Conservation (phyloP, 2,888 invertebrate genomes). For the Mythimna albipuncta region DNA sequence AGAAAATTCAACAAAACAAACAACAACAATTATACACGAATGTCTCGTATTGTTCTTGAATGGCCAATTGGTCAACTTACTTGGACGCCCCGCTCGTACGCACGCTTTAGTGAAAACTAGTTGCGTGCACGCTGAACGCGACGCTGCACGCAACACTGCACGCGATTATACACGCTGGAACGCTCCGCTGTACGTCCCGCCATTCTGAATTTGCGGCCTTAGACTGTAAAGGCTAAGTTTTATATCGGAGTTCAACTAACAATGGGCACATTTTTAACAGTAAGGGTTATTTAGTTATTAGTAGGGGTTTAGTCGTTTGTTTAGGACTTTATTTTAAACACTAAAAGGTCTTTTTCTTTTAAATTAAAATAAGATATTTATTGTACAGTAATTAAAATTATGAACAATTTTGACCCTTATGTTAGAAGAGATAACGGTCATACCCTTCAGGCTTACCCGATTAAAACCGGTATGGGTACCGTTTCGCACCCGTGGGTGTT, state of each 20-base stretch:
- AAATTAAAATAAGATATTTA: background rate
- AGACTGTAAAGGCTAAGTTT: conserved; percentile 7
- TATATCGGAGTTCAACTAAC: conserved; percentile 11
- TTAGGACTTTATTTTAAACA: conserved; percentile 18
- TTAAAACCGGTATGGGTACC: background rate
- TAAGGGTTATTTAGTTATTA: no score
- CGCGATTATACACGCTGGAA: no score
- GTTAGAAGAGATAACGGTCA: background rate
- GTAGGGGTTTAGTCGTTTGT: conserved; percentile 14
- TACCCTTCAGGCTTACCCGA: background rate
- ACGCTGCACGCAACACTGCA: no score
- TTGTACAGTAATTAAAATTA: background rate
- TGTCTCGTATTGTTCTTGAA: no score
- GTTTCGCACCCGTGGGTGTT: conserved; percentile 3
- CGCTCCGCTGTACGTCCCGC: no score
- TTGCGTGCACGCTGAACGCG: no score
- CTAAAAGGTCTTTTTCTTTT: background rate
- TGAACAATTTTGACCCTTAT: background rate
- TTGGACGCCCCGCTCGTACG: no score
- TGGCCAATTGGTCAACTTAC: no score
- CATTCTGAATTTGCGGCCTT: background rate
- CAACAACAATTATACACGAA: no score
- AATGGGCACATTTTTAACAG: conserved; percentile 23
- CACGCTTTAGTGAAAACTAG: no score
- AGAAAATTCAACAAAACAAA: no score